Conservation (phyloP, 1,140 invertebrate species). For the Nasonia longicornis region DNA sequence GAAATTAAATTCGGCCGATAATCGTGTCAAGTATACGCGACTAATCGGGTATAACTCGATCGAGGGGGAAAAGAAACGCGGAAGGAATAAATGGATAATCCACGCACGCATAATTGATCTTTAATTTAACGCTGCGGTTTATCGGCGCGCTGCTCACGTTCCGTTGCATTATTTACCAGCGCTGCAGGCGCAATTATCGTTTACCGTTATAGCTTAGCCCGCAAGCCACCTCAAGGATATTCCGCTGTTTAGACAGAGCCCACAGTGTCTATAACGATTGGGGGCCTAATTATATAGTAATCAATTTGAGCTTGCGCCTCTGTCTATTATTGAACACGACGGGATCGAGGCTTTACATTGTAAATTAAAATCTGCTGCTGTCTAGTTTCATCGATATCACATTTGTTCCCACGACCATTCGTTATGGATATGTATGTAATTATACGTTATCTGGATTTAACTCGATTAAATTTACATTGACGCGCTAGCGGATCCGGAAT, state of each 20-base stretch:
- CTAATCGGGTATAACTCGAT: no score
- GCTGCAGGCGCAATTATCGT: neutral
- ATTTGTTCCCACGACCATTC: neutral
- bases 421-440: neutral
- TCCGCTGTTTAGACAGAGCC: neutral
- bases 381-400: neutral
- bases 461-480: no score
- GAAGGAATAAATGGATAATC: neutral
- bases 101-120: neutral
- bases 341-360: neutral
- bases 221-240: slow-evolving; percentile 17
- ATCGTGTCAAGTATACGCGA: neutral
- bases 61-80: no score
- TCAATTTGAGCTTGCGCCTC: neutral
- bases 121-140: slow-evolving; percentile 2
- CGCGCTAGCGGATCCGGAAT: no score
- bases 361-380: neutral
- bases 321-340: neutral
- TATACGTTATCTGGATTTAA: no score
- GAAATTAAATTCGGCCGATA: no score
- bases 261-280: slow-evolving; percentile 10
- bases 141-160: neutral
- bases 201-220: neutral
- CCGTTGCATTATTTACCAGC: slow-evolving; percentile 7
- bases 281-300: slow-evolving; percentile 7